Evolutionary conservation across 2,888 invertebrate genomes (phyloP).

Genomic region (Andrena haemorrhoa): DNA sequence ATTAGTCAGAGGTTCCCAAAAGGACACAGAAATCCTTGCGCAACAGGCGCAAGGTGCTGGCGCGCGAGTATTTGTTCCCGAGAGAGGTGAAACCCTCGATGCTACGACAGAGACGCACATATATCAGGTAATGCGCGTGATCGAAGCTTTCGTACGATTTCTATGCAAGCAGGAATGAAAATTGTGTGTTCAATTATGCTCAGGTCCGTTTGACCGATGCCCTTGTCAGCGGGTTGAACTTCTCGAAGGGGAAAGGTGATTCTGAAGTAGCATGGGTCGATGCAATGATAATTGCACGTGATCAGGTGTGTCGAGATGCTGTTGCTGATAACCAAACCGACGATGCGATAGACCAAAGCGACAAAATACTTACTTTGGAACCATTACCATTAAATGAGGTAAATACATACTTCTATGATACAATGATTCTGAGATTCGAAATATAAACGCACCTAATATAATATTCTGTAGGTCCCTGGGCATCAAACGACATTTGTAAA

Average conservation of each 20-base stretch:
- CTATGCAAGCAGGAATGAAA: not conserved
- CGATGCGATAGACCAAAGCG: constrained; percentile 83
- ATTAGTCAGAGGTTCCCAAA: constrained; percentile 90
- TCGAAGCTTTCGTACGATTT: not conserved
- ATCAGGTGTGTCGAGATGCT: constrained; percentile 86
- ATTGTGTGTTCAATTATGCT: not conserved
- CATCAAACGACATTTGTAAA: constrained; percentile 97
- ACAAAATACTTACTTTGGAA: constrained; percentile 89
- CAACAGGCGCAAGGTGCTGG: constrained; percentile 89
- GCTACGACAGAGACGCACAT: constrained; percentile 99
- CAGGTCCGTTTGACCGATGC: constrained; percentile 97
- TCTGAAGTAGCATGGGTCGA: constrained; percentile 99
- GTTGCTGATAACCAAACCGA: constrained; percentile 87
- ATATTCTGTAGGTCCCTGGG: constrained; percentile 85
- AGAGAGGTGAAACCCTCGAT: constrained; percentile 93
- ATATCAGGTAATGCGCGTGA: constrained; percentile 90
- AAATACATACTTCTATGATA: constrained; percentile 16
- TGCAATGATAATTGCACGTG: constrained; percentile 89
- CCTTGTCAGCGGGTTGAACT: constrained; percentile 93
- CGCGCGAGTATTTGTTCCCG: constrained; percentile 93
- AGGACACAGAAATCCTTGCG: constrained; percentile 89
- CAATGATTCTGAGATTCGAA: too few species aligned
- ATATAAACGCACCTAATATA: not conserved
- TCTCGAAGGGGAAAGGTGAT: constrained; percentile 93
- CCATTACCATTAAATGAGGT: constrained; percentile 86